These are phyloP conservation scores for Semotilus atromaculatus DNA, from an alignment of 2,797 vertebrate species.

Conservation along the genomic window DNA sequence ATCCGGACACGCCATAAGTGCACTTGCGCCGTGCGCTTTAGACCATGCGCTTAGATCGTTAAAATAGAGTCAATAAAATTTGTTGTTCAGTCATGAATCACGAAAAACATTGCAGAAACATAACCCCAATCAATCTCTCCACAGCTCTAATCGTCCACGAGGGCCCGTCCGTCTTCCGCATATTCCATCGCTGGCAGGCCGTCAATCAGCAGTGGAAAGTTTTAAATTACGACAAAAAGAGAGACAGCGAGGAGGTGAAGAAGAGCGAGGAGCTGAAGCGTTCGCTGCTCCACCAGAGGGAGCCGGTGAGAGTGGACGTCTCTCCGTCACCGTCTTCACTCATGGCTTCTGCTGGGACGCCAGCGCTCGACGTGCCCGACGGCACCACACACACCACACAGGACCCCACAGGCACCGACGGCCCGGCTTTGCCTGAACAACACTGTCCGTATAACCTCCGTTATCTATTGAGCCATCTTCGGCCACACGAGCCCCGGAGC, in stretches of 20 bases:
- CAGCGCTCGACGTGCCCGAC: slow-evolving; percentile 66
- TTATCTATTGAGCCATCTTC: slow-evolving; percentile 95
- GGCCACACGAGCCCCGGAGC: slow-evolving; percentile 88
- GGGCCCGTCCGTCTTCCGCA: slow-evolving; percentile 96
- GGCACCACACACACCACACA: slow-evolving; percentile 67
- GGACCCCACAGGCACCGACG: slow-evolving; percentile 54
- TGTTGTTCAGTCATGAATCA: background rate
- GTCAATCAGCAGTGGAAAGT: slow-evolving; percentile 99
- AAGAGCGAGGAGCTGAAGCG: slow-evolving; percentile 81
- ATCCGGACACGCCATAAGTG: no score
- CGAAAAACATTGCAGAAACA: background rate
- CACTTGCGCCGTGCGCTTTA: no score
- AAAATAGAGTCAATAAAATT: background rate
- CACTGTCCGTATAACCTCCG: slow-evolving; percentile 98
- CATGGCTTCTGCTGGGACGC: slow-evolving; percentile 80
- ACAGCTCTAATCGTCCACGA: slow-evolving; percentile 84
- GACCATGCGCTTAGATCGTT: no score
- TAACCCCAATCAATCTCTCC: background rate
- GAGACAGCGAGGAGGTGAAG: slow-evolving; percentile 92
- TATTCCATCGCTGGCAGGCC: slow-evolving; percentile 98
- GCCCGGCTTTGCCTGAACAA: slow-evolving; percentile 86
- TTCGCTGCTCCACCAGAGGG: slow-evolving; percentile 72
- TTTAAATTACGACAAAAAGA: slow-evolving; percentile 95
- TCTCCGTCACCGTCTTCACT: slow-evolving; percentile 89
- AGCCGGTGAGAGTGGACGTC: slow-evolving; percentile 81